Conservation (phyloP, 2,113 vertebrate genomes). For the Syngnathus typhle region DNA sequence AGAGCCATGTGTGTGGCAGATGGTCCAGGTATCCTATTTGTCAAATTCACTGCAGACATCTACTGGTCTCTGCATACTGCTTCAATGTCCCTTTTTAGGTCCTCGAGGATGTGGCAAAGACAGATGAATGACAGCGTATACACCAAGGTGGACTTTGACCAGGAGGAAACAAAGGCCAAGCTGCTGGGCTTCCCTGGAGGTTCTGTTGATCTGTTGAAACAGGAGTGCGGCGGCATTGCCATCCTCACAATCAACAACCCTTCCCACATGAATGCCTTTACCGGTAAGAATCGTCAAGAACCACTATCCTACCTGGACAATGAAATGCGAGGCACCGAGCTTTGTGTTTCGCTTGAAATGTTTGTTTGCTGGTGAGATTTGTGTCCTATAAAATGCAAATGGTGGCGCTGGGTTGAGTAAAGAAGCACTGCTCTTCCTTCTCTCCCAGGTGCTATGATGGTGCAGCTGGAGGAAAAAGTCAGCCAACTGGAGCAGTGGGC, state of each 20-base stretch:
- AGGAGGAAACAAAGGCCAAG: conserved; percentile 73
- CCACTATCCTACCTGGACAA: not conserved
- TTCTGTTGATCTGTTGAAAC: conserved; percentile 79
- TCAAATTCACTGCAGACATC: not conserved
- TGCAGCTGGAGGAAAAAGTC: conserved; percentile 83
- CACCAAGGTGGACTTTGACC: conserved; percentile 66
- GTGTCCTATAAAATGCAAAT: not conserved
- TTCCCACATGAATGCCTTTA: conserved; percentile 85
- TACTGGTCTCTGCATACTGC: not conserved
- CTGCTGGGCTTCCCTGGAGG: conserved; percentile 81
- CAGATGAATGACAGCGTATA: conserved; percentile 62
- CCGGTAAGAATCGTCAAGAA: conserved; percentile 72
- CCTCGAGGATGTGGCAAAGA: conserved; percentile 52
- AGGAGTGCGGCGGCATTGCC: conserved; percentile 77
- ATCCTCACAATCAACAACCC: conserved; percentile 88
- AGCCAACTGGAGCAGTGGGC: conserved; percentile 85
- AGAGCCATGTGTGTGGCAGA: conserved; percentile 21
- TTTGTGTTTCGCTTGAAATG: no score
- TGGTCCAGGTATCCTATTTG: conserved; percentile 48
- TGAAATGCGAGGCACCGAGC: no score
- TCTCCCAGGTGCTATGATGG: conserved; percentile 86
- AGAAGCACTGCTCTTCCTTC: not conserved
- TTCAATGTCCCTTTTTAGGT: not conserved
- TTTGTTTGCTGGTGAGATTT: not conserved
- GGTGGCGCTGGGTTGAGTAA: not conserved